A percentile compares a stretch with the other conserved stretches of the same genome.
phyloP scores from a whole-genome alignment of 2,797 vertebrate genomes.

The Bufotes viridis region DNA sequence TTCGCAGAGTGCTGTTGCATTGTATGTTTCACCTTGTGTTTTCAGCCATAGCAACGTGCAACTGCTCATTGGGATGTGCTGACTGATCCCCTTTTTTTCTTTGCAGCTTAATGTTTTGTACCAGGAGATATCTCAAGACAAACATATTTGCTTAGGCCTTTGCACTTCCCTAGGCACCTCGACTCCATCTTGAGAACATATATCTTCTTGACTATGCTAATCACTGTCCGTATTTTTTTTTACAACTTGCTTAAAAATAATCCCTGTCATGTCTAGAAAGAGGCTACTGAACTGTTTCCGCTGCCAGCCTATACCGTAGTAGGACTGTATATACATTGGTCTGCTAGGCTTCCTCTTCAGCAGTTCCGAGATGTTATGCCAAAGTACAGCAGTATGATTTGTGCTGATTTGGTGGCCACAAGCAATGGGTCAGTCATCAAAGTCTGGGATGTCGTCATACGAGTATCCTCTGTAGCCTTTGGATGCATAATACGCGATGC shows the following conservation, averaged over 20 bases:
- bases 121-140: not conserved
- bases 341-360: not conserved
- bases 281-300: conserved; percentile 2
- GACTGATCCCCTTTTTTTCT: too few relatives aligned
- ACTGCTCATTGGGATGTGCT: too few relatives aligned
- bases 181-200: not conserved
- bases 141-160: too few relatives aligned
- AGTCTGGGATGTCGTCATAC: conserved; percentile 96
- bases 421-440: conserved; percentile 83
- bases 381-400: not conserved
- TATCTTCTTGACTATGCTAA: not conserved
- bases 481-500: conserved; percentile 94
- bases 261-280: not conserved
- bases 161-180: too few relatives aligned
- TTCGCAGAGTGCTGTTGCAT: too few relatives aligned
- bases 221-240: not conserved
- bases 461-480: conserved; percentile 94
- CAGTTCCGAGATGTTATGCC: not conserved
- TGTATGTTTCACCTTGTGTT: too few relatives aligned
- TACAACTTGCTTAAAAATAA: not conserved
- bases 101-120: too few relatives aligned
- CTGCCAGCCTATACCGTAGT: not conserved
- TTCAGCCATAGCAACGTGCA: too few relatives aligned
- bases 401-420: not conserved
- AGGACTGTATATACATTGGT: conserved; percentile 8